Evolutionary conservation across 2,113 vertebrate genomes (phyloP).

Genomic region (Dinomys branickii): DNA sequence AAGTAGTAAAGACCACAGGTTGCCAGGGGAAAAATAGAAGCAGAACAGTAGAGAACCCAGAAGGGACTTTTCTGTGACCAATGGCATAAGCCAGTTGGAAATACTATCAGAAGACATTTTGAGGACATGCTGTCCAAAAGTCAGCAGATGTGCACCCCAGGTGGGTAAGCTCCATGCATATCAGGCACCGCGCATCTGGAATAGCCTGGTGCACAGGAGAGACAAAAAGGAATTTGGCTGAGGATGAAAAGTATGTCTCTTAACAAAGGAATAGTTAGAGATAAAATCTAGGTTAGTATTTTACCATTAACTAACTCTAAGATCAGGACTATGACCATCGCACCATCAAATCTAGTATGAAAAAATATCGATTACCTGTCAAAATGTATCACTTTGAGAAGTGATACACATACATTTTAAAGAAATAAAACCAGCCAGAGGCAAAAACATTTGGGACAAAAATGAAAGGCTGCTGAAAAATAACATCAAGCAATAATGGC

Average conservation of each 20-base stretch:
- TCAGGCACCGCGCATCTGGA: neutral
- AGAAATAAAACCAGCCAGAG: constrained; percentile 86
- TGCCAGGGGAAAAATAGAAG: too few relatives aligned
- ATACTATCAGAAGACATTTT: neutral
- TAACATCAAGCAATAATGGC: constrained; percentile 78
- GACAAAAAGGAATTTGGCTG: constrained; percentile 25
- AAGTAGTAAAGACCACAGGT: constrained; percentile 3
- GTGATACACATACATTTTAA: constrained; percentile 82
- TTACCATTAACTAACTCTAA: constrained; percentile 87
- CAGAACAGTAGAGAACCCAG: neutral
- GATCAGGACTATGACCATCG: constrained; percentile 90
- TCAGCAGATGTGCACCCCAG: neutral
- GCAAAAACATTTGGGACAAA: constrained; percentile 86
- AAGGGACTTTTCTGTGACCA: constrained; percentile 51
- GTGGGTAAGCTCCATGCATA: neutral
- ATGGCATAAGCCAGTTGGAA: neutral
- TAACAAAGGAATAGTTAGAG: constrained; percentile 86
- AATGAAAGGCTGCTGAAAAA: constrained; percentile 83
- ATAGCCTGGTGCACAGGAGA: neutral
- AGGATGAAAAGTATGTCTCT: constrained; percentile 64
- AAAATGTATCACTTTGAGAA: constrained; percentile 91
- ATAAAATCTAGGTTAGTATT: constrained; percentile 86
- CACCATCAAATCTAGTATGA: constrained; percentile 90
- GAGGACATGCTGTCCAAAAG: constrained; percentile 24
- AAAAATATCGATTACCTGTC: constrained; percentile 97